Evolutionary conservation across 2,113 vertebrate genomes (phyloP), one percentile per base, ranked within the genome.

Genomic region (Paedocypris sp.): DNA sequence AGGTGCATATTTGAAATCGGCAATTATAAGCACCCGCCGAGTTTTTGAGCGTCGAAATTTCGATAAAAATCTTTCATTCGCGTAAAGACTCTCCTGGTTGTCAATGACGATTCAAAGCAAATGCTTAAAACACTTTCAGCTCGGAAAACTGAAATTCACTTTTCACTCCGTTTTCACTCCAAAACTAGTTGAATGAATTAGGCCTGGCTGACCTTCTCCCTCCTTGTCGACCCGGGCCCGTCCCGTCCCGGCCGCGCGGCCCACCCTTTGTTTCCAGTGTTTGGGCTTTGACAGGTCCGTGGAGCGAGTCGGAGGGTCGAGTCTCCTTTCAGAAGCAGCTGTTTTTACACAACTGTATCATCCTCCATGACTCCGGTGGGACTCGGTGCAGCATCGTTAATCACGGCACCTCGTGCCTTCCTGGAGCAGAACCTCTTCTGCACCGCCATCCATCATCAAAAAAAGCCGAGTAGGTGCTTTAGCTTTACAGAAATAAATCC

Each of bases 391-490:
- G 73, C 75, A 76, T 82, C 83, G 81, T 90, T 87, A 88, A 88
- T 89, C 85, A 88, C 85, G 85, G 75, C 56, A 66, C 75, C 70
- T 68, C 0, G 1, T 80, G 1, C 79, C 79, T 84, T 80, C 78
- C 81, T 59, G 9, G 60, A 77, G 73, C 85, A 28, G 46, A 82
- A 82, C 77, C 80, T 78, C 82, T 57, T 52, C 77, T 71, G 68
- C 80, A 54, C 75, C 79, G 79, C 89, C 85, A 89, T 88, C 85
- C 82, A 87, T 90, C 86, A 87, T 87, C n/a, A n/a, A 84, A 85
- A 85, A 66, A 66, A 70, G 68, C 68, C 57, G 63, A 70, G 58
- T 66, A 64, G 62, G 68, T 66, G 53, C 68, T 82, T 73, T 74
- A 83, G 79, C 39, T 84, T 82, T 79, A 78, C 74, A 75, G 76